These are phyloP conservation scores for Aldabrachelys gigantea DNA, from an alignment of 2,113 vertebrate genomes.

Conservation along the genomic window DNA sequence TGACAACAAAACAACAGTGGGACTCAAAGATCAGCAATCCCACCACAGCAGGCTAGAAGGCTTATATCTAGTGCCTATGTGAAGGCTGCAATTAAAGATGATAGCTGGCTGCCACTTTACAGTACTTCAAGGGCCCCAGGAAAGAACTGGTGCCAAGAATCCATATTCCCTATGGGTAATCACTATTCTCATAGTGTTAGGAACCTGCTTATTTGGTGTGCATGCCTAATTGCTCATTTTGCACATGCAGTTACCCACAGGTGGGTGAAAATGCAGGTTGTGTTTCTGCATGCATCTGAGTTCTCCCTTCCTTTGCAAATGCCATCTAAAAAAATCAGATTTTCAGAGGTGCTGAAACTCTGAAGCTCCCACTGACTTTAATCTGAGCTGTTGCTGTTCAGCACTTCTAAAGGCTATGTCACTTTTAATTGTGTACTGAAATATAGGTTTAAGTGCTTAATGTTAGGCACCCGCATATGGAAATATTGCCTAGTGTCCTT, in stretches of 20 bases:
- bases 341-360: neutral
- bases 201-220: neutral
- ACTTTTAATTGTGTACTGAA: neutral
- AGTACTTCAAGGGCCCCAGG: neutral
- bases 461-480: neutral
- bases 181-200: neutral
- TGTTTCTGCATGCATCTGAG: neutral
- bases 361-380: neutral
- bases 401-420: neutral
- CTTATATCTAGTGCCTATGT: neutral
- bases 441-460: neutral
- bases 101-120: neutral
- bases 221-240: neutral
- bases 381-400: neutral
- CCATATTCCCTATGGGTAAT: accelerated
- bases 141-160: neutral
- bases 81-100: neutral
- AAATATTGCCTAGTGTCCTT: neutral
- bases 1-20: neutral
- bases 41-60: neutral
- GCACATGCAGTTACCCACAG: neutral
- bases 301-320: accelerated
- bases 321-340: neutral
- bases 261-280: neutral
- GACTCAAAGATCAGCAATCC: neutral